A percentile compares a stretch with the other conserved stretches of the same genome.
These are phyloP conservation scores for Clinocottus analis DNA, from an alignment of 2,113 vertebrate species.

Conservation along the genomic window DNA sequence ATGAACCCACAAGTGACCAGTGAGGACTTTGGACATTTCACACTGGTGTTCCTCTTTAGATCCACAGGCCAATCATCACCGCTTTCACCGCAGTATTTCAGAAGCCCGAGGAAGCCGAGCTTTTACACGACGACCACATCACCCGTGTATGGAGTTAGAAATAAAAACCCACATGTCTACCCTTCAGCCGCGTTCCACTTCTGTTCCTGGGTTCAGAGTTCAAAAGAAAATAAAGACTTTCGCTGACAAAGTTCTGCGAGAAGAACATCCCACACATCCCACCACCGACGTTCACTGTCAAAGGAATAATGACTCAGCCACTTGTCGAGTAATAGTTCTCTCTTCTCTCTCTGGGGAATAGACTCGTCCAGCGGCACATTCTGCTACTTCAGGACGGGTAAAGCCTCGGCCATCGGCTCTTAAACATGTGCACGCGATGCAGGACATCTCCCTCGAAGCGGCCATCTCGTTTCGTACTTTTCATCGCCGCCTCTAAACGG, in stretches of 20 bases:
- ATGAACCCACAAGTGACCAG: slow-evolving; percentile 51
- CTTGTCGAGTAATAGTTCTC: slow-evolving; percentile 35
- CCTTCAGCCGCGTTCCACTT: slow-evolving; percentile 71
- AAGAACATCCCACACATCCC: slow-evolving; percentile 53
- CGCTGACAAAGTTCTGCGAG: slow-evolving; percentile 65
- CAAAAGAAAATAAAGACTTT: slow-evolving; percentile 64
- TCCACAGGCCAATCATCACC: slow-evolving; percentile 47
- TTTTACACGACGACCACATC: slow-evolving; percentile 57
- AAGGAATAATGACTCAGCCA: slow-evolving; percentile 34
- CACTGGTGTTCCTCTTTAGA: slow-evolving; percentile 44
- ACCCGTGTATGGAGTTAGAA: neutral
- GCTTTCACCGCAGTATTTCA: slow-evolving; percentile 49
- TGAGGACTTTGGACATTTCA: slow-evolving; percentile 48
- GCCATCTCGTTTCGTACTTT: slow-evolving; percentile 47
- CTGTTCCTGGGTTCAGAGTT: slow-evolving; percentile 67
- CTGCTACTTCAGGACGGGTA: slow-evolving; percentile 42
- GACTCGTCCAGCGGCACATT: slow-evolving; percentile 43
- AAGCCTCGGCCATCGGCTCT: slow-evolving; percentile 34
- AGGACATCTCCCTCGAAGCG: slow-evolving; percentile 40
- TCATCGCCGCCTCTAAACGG: slow-evolving; percentile 37
- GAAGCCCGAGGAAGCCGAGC: slow-evolving; percentile 54
- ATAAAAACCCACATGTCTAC: slow-evolving; percentile 12
- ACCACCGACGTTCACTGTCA: slow-evolving; percentile 12
- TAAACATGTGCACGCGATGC: slow-evolving; percentile 39
- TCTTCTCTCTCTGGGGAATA: slow-evolving; percentile 43